Evolutionary conservation across 2,888 invertebrate species (phyloP).

Genomic region (Lithophane semibrunnea): DNA sequence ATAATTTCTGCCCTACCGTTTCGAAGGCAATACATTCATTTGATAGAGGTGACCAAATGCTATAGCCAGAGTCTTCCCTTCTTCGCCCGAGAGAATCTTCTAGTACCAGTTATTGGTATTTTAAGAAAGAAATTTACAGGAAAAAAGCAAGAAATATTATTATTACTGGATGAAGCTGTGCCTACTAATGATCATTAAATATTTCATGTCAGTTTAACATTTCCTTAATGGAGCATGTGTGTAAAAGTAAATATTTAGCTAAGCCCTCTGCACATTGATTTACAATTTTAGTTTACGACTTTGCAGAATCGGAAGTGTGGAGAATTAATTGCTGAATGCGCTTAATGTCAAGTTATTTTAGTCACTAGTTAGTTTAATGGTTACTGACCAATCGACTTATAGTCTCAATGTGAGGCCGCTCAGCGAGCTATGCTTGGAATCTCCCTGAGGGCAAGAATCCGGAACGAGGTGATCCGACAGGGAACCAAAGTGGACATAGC

Average conservation of each 20-base stretch:
- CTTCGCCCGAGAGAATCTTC: background rate
- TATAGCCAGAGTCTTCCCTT: background rate
- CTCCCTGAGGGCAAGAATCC: no score
- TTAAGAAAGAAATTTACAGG: background rate
- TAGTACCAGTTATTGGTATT: background rate
- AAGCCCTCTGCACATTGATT: conserved; percentile 39
- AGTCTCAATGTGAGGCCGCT: no score
- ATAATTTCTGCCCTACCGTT: no score
- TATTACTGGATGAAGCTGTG: background rate
- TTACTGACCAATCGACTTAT: background rate
- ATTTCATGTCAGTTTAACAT: conserved; percentile 22
- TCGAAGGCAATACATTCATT: background rate
- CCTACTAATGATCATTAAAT: conserved; percentile 7
- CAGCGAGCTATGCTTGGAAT: no score
- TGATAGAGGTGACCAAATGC: background rate
- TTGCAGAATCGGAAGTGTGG: conserved; percentile 49
- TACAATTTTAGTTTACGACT: conserved; percentile 54
- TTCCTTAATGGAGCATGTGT: conserved; percentile 53
- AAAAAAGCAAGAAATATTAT: background rate
- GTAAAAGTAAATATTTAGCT: conserved; percentile 52
- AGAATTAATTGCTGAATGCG: conserved; percentile 47
- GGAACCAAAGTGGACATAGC: no score
- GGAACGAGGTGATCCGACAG: no score
- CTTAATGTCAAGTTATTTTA: conserved; percentile 46
- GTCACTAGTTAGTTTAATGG: conserved; percentile 4